These are phyloP conservation scores for Ectropis grisescens DNA, from an alignment of 1,140 invertebrate species.

Conservation along the genomic window DNA sequence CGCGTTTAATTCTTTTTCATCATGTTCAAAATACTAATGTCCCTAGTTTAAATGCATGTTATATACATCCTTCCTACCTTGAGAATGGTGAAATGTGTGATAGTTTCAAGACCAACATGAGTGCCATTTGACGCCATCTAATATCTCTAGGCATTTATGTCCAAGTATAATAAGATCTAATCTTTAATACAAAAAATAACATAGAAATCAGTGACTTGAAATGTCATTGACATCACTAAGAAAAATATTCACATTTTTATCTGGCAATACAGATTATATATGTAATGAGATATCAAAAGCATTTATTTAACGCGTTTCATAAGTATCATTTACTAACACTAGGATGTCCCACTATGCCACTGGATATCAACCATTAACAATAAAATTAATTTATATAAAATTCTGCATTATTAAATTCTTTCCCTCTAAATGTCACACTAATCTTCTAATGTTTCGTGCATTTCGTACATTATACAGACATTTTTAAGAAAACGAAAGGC, in stretches of 20 bases:
- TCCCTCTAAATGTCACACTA: slow-evolving; percentile 48
- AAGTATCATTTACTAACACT: slow-evolving; percentile 50
- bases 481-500: slow-evolving; percentile 62
- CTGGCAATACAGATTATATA: slow-evolving; percentile 68
- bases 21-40: slow-evolving; percentile 51
- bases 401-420: slow-evolving; percentile 34
- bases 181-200: slow-evolving; percentile 57
- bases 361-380: slow-evolving; percentile 58
- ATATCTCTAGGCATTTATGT: slow-evolving; percentile 51
- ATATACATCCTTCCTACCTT: slow-evolving; percentile 53
- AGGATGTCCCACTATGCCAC: slow-evolving; percentile 55
- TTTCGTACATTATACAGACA: slow-evolving; percentile 73
- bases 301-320: slow-evolving; percentile 27
- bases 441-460: slow-evolving; percentile 73
- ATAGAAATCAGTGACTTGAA: slow-evolving; percentile 56
- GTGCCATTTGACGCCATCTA: slow-evolving; percentile 37
- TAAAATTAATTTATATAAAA: slow-evolving; percentile 66
- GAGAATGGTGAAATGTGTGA: slow-evolving; percentile 36
- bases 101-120: slow-evolving; percentile 40
- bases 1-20: slow-evolving; percentile 41
- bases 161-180: slow-evolving; percentile 51
- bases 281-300: slow-evolving; percentile 54
- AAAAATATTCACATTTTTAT: slow-evolving; percentile 69
- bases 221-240: slow-evolving; percentile 64
- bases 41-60: slow-evolving; percentile 61